A percentile compares a stretch with the other conserved stretches of the same genome.
phyloP scores from a whole-genome alignment of 2,113 vertebrate genomes.

The Piprites chloris region DNA sequence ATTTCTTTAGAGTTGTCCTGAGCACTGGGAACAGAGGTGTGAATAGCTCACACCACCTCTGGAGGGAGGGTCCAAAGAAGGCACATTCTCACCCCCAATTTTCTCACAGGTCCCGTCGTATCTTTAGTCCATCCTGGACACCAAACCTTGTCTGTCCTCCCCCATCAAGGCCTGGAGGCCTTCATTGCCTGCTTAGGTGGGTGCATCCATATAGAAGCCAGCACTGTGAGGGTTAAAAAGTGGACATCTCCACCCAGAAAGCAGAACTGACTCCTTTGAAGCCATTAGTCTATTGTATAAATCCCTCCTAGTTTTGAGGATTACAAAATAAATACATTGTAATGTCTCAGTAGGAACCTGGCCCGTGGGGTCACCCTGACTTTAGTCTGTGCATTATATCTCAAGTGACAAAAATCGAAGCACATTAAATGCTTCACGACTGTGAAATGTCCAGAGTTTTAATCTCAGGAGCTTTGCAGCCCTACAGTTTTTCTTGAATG shows the following conservation, averaged over 20 bases:
- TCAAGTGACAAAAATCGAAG: slow-evolving; percentile 48
- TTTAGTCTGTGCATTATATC: background rate
- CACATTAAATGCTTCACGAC: slow-evolving; percentile 37
- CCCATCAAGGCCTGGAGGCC: background rate
- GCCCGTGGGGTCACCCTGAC: slow-evolving; percentile 28
- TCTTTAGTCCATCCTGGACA: background rate
- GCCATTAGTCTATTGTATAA: slow-evolving; percentile 48
- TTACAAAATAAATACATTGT: slow-evolving; percentile 52
- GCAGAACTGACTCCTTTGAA: slow-evolving; percentile 37
- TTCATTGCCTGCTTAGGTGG: background rate
- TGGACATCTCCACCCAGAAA: slow-evolving; percentile 4
- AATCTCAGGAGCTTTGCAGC: background rate
- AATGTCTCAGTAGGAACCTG: slow-evolving; percentile 25
- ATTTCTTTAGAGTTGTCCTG: slow-evolving; percentile 25
- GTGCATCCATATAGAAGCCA: background rate
- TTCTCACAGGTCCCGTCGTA: background rate
- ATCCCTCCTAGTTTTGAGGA: slow-evolving; percentile 46
- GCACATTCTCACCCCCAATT: background rate
- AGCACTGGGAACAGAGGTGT: background rate
- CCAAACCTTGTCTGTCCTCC: background rate
- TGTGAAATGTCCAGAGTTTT: slow-evolving; percentile 26
- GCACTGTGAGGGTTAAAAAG: slow-evolving; percentile 31
- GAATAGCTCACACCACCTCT: background rate
- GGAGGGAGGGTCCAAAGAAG: rapidly evolving
- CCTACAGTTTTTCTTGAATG: background rate